phyloP scores from a whole-genome alignment of 2,888 invertebrate genomes.

The Slavum lentiscoides region DNA sequence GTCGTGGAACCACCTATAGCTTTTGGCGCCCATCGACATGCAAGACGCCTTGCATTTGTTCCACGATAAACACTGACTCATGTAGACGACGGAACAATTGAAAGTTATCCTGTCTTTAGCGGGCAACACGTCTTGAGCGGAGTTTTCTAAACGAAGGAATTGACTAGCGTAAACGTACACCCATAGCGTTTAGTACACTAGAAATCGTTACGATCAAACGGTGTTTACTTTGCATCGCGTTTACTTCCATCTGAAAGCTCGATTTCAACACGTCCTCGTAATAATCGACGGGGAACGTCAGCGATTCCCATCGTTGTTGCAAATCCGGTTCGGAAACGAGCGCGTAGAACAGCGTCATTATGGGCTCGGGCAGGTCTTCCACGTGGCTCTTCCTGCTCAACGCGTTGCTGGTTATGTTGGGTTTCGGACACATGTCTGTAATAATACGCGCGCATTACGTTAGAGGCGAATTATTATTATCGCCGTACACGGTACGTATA shows the following conservation, averaged over 20 bases:
- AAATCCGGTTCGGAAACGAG: conserved; percentile 71
- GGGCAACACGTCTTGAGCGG: conserved; percentile 59
- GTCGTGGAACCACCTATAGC: conserved; percentile 91
- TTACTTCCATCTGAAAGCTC: conserved; percentile 60
- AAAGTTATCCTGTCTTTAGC: conserved; percentile 64
- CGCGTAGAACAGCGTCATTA: conserved; percentile 81
- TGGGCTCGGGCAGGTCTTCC: conserved; percentile 79
- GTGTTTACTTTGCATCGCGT: conserved; percentile 28
- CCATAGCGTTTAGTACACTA: background rate
- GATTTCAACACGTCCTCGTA: conserved; percentile 70
- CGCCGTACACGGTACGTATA: too few species aligned
- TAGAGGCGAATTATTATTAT: too few species aligned
- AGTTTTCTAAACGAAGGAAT: conserved; percentile 55
- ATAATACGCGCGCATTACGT: conserved; percentile 51
- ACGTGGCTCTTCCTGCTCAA: conserved; percentile 81
- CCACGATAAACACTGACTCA: conserved; percentile 86
- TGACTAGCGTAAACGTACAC: too few species aligned
- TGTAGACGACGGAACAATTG: conserved; percentile 90
- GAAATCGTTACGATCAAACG: background rate
- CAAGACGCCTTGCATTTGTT: conserved; percentile 85
- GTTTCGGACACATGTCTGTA: conserved; percentile 86
- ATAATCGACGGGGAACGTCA: conserved; percentile 78
- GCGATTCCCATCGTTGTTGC: conserved; percentile 80
- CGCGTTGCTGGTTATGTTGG: conserved; percentile 72
- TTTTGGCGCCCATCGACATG: conserved; percentile 79